Evolutionary conservation across 2,797 vertebrate species (phyloP).

Genomic region (Enteromius unitaeniatus): DNA sequence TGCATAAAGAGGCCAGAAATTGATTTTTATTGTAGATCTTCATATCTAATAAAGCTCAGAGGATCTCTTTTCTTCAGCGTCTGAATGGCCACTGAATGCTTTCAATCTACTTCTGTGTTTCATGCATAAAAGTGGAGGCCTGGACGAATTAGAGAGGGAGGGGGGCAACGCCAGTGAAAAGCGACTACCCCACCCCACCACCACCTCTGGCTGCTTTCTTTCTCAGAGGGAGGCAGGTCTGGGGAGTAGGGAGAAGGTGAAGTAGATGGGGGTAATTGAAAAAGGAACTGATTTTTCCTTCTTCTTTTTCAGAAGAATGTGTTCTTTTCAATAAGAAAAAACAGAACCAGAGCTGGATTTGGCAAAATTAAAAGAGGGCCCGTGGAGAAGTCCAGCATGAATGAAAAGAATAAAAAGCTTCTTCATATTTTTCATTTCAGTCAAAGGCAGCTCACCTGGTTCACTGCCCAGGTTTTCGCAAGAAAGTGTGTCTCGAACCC

Average conservation of each 20-base stretch:
- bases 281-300: conserved; percentile 77
- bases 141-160: conserved; percentile 75
- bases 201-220: conserved; percentile 60
- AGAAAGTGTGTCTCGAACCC: conserved; percentile 59
- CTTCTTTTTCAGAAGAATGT: conserved; percentile 70
- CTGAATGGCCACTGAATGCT: conserved; percentile 99
- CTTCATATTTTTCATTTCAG: conserved; percentile 60
- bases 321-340: conserved; percentile 75
- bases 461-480: conserved; percentile 59
- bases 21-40: conserved; percentile 99
- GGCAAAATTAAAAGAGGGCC: conserved; percentile 56
- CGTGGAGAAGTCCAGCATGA: conserved; percentile 32
- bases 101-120: conserved; percentile 99
- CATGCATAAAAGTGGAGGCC: conserved; percentile 95
- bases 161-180: conserved; percentile 72
- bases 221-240: conserved; percentile 83
- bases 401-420: conserved; percentile 61
- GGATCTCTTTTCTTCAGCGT: conserved; percentile 98
- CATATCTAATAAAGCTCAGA: conserved; percentile 99
- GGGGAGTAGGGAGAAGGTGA: conserved; percentile 81
- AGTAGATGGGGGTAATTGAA: conserved; percentile 83
- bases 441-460: conserved; percentile 65
- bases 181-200: conserved; percentile 53
- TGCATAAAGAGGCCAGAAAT: conserved; percentile 99
- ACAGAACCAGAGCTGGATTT: conserved; percentile 68